Base-by-base conservation (phyloP, 2,888 invertebrate species). In the Drosophila acutilabella region DNA sequence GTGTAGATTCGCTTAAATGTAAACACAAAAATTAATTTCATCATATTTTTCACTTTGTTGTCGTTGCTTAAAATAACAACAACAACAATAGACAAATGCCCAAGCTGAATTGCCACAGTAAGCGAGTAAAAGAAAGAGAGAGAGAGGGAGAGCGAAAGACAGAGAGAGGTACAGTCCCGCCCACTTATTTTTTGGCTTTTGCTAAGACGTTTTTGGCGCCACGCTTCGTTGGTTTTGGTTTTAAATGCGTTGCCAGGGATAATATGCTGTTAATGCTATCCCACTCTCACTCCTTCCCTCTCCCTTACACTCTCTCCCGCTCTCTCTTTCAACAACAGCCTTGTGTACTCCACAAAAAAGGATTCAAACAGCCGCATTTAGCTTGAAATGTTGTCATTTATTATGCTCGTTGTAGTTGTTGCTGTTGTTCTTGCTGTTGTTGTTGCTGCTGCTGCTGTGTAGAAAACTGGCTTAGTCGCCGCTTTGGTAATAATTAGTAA, bases 21-120 rank as follows among this genome's bases (percentile, higher is more conserved):
- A 73, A 88, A 81, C 83, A 88, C 88, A 82, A 83, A 85, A 85
- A 88, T 85, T 85, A 85, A 85, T 85, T 88, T 78, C 78, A 83
- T 80, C 86, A 86, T 85, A 85, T 85, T 85, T 85, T 88, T 85
- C 86, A 85, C 72, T 85, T 88, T 81, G 71, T 58, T 75, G 73
- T 64, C 68, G 53, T 50, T 62, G 59, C 48, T 64, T 47, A 23
- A 60, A 71, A 50, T 38, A 68, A 56, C 54, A 74, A 59, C 60
- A 66, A 56, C 48, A 56, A 42, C 51, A 41, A 57, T 26, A 33
- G 33, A 26, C 26, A 41, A 10, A 52, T 26, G 48, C 26, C 36
- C 44, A 61, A 65, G 58, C 74, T 61, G 54, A 65, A 70, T 64
- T 60, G 74, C 74, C 8, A 23, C 10, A 44, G 36, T 13, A 13